Evolutionary conservation across 35 echinoderm and acorn worm genomes (phyloP).

Genomic region (Apostichopus californicus): DNA sequence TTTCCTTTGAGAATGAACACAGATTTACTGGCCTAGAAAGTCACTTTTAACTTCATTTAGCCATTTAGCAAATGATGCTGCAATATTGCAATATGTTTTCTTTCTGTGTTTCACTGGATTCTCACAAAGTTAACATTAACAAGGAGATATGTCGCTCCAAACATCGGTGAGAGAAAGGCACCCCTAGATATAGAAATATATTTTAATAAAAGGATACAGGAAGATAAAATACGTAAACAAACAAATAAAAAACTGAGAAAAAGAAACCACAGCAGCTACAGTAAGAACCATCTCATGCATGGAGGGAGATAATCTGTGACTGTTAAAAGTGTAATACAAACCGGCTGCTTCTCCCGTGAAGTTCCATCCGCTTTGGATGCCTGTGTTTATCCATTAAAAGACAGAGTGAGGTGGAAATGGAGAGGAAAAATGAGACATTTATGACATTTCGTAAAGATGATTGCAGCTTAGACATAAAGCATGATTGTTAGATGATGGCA

Average conservation of each 20-base stretch:
- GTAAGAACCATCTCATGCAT: slow-evolving; percentile 1
- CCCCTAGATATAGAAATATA: too few relatives aligned
- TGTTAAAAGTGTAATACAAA: not conserved
- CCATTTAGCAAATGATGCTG: too few relatives aligned
- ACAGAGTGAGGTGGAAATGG: slow-evolving; percentile 9
- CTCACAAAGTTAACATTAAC: too few relatives aligned
- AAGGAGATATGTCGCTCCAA: too few relatives aligned
- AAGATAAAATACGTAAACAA: not conserved
- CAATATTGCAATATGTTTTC: too few relatives aligned
- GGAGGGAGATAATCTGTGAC: not conserved
- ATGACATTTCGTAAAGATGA: not conserved
- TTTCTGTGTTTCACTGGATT: too few relatives aligned
- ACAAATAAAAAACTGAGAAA: not conserved
- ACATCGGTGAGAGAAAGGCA: too few relatives aligned
- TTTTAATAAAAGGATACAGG: too few relatives aligned
- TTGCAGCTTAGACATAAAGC: not conserved
- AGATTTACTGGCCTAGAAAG: too few relatives aligned
- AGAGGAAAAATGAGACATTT: slow-evolving; percentile 18
- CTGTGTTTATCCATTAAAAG: not conserved
- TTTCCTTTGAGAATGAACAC: too few relatives aligned
- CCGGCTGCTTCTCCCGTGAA: slow-evolving; percentile 4
- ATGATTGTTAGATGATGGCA: not conserved
- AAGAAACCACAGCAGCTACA: not conserved
- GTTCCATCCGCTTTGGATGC: slow-evolving; percentile 4
- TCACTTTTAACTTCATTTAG: too few relatives aligned